phyloP scores from a whole-genome alignment of 2,113 vertebrate species.

The Asarcornis scutulata region DNA sequence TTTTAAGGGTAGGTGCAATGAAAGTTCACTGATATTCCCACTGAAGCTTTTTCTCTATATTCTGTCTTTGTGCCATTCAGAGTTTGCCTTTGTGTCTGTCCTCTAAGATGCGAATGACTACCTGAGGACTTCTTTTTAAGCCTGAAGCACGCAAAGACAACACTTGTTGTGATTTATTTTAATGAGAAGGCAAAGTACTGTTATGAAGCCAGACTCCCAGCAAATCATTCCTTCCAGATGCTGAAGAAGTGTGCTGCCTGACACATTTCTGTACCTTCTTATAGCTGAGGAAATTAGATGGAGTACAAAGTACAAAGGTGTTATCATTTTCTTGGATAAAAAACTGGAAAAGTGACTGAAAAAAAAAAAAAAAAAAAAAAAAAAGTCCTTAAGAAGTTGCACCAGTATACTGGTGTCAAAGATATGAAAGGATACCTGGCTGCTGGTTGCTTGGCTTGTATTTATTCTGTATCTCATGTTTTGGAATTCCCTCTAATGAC shows the following conservation, averaged over 20 bases:
- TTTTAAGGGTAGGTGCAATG: neutral
- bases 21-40: neutral
- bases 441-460: neutral
- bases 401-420: neutral
- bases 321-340: neutral
- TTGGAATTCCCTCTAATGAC: neutral
- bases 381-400: neutral
- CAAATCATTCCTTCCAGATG: neutral
- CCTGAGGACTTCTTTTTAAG: neutral
- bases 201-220: neutral
- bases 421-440: neutral
- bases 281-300: neutral
- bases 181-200: neutral
- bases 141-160: neutral
- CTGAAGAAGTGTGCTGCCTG: neutral
- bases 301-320: neutral
- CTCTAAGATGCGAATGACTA: neutral
- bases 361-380: neutral
- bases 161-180: constrained; percentile 35
- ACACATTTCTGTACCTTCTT: neutral
- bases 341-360: neutral
- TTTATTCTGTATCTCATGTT: neutral
- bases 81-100: neutral
- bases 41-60: neutral
- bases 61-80: neutral